These are phyloP conservation scores for Cyclopterus lumpus DNA, from an alignment of 2,797 vertebrate genomes.

Conservation along the genomic window DNA sequence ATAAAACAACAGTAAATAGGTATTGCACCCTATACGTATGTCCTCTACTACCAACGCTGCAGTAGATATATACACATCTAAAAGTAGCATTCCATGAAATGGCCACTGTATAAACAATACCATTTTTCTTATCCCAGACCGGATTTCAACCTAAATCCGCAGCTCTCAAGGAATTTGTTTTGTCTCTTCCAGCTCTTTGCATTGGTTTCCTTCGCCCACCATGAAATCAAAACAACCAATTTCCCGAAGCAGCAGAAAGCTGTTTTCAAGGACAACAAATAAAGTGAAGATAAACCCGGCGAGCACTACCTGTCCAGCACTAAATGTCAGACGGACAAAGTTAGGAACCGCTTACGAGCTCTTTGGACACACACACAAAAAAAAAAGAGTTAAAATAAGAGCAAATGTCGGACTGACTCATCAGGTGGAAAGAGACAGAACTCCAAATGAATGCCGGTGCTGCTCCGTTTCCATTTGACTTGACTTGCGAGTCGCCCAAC, in stretches of 20 bases:
- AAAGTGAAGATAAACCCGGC: not conserved
- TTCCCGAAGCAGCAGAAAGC: constrained; percentile 2
- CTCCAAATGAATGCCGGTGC: not conserved
- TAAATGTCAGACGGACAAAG: constrained; percentile 7
- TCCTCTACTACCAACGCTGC: not conserved
- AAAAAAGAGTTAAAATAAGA: not conserved
- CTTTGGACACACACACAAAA: no score
- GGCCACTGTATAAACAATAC: not conserved
- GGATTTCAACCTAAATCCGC: not conserved
- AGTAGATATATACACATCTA: not conserved
- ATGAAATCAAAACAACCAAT: constrained; percentile 2
- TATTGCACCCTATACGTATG: not conserved
- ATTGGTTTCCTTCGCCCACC: not conserved
- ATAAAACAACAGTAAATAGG: not conserved
- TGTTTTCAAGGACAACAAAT: constrained; percentile 11
- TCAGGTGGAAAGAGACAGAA: constrained; percentile 1
- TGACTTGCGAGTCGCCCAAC: not conserved
- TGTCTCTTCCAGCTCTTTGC: not conserved
- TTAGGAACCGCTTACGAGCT: no score
- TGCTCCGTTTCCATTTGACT: not conserved
- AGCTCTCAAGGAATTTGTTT: not conserved
- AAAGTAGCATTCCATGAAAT: not conserved
- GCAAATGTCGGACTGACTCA: not conserved
- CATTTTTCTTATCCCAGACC: not conserved
- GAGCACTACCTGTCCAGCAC: not conserved